phyloP scores from a whole-genome alignment of 2,113 vertebrate genomes.

The Rallus limicola region DNA sequence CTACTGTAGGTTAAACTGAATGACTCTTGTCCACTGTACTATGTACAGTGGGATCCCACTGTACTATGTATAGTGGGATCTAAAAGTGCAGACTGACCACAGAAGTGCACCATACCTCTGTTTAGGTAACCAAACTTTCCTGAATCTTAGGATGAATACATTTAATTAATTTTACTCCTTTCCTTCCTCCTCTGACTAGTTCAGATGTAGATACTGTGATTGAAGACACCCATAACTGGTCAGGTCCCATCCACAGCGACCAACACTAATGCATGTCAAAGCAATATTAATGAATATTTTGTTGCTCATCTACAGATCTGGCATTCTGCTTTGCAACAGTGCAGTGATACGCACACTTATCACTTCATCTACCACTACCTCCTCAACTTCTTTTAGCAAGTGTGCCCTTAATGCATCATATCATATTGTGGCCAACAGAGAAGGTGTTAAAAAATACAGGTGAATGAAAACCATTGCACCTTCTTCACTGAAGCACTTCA shows the following conservation, averaged over 20 bases:
- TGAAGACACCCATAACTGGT: background rate
- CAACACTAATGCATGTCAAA: rapidly evolving
- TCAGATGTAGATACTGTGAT: background rate
- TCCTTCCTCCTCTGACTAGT: background rate
- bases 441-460: background rate
- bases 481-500: background rate
- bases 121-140: background rate
- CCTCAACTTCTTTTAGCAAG: background rate
- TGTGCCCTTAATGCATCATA: background rate
- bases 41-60: background rate
- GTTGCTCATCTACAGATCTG: background rate
- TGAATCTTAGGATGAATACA: background rate
- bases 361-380: background rate
- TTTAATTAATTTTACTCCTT: background rate
- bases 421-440: background rate
- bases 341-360: background rate
- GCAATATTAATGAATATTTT: background rate
- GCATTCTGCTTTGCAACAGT: background rate
- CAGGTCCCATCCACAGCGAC: background rate
- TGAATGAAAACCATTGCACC: background rate
- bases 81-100: background rate
- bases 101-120: background rate
- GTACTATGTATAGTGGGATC: background rate
- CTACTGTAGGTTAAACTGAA: background rate
- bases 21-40: background rate